Percentiles rank a stretch among this genome's conserved stretches.
Evolutionary conservation across 2,113 vertebrate genomes (phyloP).

Genomic region (Lophotis ruficrista): DNA sequence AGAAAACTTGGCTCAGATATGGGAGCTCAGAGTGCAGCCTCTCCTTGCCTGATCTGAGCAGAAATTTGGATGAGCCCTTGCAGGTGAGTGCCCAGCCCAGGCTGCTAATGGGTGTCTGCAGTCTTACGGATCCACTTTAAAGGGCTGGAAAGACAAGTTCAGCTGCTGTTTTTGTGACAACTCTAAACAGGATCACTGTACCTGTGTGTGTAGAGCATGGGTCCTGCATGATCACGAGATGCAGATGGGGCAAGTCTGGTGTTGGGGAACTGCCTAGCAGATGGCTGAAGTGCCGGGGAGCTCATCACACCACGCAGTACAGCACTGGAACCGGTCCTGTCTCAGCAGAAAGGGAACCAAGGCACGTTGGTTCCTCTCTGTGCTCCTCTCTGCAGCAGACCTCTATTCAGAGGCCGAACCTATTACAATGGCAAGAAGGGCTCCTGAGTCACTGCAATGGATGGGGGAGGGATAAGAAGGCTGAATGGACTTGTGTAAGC

Average conservation of each 20-base stretch:
- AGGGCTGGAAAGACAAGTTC: neutral
- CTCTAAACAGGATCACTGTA: neutral
- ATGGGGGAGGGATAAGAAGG: neutral
- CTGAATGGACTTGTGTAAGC: neutral
- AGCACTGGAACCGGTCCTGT: neutral
- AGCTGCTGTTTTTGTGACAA: neutral
- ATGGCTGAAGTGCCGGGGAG: neutral
- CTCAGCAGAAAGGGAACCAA: neutral
- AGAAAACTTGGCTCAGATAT: neutral
- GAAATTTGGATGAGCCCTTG: neutral
- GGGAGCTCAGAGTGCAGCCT: neutral
- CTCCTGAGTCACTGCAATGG: neutral
- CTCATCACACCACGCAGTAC: too few species aligned
- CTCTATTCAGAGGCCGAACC: neutral
- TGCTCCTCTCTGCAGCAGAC: neutral
- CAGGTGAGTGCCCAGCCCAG: neutral
- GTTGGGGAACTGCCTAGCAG: neutral
- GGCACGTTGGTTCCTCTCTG: neutral
- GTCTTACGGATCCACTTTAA: neutral
- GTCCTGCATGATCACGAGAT: neutral
- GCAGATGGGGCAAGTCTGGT: too few species aligned
- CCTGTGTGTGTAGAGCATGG: neutral
- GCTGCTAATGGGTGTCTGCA: neutral
- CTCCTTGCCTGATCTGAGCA: neutral
- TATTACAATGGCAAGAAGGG: neutral